Conservation (phyloP, 2,888 invertebrate species). For the Tetramorium bicarinatum region DNA sequence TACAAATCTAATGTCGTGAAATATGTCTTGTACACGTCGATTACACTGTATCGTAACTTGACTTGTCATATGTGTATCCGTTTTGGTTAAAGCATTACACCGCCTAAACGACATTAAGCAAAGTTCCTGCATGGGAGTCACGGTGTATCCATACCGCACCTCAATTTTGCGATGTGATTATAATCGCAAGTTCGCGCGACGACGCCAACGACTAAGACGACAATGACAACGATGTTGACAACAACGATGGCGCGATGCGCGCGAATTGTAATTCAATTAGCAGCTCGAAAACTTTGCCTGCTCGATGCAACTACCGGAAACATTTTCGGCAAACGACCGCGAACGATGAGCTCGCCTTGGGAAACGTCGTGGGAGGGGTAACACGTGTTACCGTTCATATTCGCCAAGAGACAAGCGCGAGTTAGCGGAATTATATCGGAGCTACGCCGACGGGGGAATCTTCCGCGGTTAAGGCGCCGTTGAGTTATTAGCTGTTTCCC, state of each 20-base stretch:
- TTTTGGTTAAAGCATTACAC: slow-evolving; percentile 25
- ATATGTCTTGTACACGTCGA: background rate
- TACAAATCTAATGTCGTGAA: background rate
- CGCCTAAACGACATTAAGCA: slow-evolving; percentile 20
- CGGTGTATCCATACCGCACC: slow-evolving; percentile 4
- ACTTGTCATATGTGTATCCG: background rate
- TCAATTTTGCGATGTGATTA: slow-evolving; percentile 52
- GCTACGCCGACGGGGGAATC: slow-evolving; percentile 43
- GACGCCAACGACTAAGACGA: background rate
- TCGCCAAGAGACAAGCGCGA: slow-evolving; percentile 47
- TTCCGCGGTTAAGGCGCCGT: slow-evolving; percentile 65
- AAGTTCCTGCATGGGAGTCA: slow-evolving; percentile 14
- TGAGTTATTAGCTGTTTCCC: slow-evolving; percentile 80
- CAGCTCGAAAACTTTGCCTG: slow-evolving; percentile 44
- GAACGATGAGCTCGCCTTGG: slow-evolving; percentile 47
- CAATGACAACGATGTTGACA: background rate
- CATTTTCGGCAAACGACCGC: slow-evolving; percentile 43
- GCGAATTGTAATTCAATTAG: slow-evolving; percentile 52
- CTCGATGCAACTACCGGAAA: slow-evolving; percentile 49
- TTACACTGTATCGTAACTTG: slow-evolving; percentile 6
- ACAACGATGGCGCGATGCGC: background rate
- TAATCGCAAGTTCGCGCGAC: slow-evolving; percentile 42
- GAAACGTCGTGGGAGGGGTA: slow-evolving; percentile 45
- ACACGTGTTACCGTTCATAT: slow-evolving; percentile 59
- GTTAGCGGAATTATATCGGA: slow-evolving; percentile 66